Evolutionary conservation across 2,888 invertebrate species (phyloP).

Genomic region (Candidula unifasciata): DNA sequence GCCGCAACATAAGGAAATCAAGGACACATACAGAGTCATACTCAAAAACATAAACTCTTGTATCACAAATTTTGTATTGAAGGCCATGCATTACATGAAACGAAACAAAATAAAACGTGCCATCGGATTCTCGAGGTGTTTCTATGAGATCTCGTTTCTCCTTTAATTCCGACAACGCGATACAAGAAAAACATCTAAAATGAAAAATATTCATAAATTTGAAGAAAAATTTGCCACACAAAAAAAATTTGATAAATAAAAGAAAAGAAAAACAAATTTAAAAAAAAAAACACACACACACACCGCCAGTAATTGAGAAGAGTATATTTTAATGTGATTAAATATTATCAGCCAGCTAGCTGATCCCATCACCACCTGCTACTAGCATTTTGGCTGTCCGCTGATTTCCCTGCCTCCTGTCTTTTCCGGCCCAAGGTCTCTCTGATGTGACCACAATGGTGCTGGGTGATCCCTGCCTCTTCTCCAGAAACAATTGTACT

Average conservation of each 20-base stretch:
- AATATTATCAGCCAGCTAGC: too few species aligned
- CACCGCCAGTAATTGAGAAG: background rate
- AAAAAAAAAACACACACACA: background rate
- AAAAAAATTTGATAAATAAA: background rate
- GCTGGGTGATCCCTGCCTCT: too few species aligned
- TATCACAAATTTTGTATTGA: constrained; percentile 48
- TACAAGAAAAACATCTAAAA: constrained; percentile 2
- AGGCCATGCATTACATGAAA: constrained; percentile 42
- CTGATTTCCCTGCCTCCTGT: too few species aligned
- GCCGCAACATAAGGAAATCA: constrained; percentile 21
- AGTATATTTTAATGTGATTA: too few species aligned
- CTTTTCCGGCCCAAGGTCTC: too few species aligned
- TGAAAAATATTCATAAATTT: constrained; percentile 81
- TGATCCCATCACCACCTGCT: too few species aligned
- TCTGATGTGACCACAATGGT: too few species aligned
- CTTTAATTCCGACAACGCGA: background rate
- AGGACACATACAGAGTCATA: constrained; percentile 42
- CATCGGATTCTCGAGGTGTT: constrained; percentile 3
- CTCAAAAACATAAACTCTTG: constrained; percentile 48
- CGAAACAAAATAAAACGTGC: constrained; percentile 20
- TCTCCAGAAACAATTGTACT: too few species aligned
- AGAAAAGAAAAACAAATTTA: background rate
- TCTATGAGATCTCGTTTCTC: background rate
- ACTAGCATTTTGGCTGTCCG: too few species aligned
- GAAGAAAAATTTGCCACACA: background rate